These are phyloP conservation scores for Myrmophylax atrothorax DNA, from an alignment of 2,113 vertebrate genomes.

Conservation along the genomic window DNA sequence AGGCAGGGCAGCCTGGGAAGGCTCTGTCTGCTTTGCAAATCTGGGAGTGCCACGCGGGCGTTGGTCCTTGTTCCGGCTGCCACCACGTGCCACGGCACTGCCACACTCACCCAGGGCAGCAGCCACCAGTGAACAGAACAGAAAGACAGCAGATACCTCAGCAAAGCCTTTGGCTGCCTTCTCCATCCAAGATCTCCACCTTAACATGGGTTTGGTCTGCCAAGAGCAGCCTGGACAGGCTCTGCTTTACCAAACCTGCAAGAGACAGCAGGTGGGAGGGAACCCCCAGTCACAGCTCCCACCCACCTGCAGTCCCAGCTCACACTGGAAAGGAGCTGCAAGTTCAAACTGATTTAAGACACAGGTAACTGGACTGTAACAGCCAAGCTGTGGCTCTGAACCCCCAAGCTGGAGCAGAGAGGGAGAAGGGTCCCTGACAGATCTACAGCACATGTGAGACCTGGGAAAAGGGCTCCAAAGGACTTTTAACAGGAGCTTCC, in stretches of 20 bases:
- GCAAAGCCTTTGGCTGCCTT: neutral
- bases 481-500: neutral
- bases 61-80: rapidly evolving
- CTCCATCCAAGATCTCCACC: neutral
- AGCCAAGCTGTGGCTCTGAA: neutral
- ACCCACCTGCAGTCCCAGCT: neutral
- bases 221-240: neutral
- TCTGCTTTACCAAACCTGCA: neutral
- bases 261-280: neutral
- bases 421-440: neutral
- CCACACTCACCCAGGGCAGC: neutral
- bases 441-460: neutral
- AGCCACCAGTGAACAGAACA: neutral
- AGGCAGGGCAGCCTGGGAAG: neutral
- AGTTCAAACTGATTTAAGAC: neutral
- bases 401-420: rapidly evolving
- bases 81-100: neutral
- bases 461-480: neutral
- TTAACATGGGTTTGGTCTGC: neutral
- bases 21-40: neutral
- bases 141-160: neutral
- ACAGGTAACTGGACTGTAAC: neutral
- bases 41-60: rapidly evolving
- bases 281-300: neutral
- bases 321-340: rapidly evolving